Percentiles rank a stretch among this genome's conserved stretches.
These are phyloP conservation scores for Stramonita haemastoma DNA, from an alignment of 2,888 invertebrate species.

Conservation along the genomic window DNA sequence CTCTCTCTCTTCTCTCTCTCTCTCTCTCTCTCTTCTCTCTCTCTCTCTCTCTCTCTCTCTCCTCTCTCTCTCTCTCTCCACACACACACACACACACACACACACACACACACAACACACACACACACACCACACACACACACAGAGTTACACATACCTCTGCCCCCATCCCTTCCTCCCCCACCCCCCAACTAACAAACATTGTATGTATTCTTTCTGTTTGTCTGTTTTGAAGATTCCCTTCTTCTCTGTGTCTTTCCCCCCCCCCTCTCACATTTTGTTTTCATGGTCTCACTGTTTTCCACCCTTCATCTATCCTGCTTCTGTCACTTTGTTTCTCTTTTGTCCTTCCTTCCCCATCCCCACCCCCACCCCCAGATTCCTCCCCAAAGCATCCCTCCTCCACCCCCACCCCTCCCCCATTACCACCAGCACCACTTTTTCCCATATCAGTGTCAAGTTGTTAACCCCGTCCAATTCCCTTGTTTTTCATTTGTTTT, in stretches of 20 bases:
- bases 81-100: no score
- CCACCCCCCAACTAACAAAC: no score
- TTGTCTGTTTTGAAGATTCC: not conserved
- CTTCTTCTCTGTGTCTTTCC: not conserved
- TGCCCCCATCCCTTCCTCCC: no score
- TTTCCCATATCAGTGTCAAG: no score
- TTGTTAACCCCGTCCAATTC: no score
- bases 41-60: constrained; percentile 5
- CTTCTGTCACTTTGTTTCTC: not conserved
- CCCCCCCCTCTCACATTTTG: not conserved
- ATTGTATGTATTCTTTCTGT: not conserved
- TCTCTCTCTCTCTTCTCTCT: not conserved
- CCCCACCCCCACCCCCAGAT: not conserved
- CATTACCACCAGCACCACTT: not conserved
- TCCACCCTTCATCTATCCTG: not conserved
- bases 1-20: not conserved
- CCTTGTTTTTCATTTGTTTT: no score
- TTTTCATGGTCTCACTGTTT: not conserved
- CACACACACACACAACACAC: no score
- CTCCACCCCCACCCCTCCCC: not conserved
- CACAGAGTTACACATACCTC: no score
- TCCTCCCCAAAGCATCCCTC: no score
- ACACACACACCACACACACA: no score
- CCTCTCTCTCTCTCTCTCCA: not conserved
- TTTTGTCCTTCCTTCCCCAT: not conserved